Percentiles rank a stretch among this genome's conserved stretches.
phyloP scores from a whole-genome alignment of 2,113 vertebrate genomes.

The Paramormyrops kingsleyae region DNA sequence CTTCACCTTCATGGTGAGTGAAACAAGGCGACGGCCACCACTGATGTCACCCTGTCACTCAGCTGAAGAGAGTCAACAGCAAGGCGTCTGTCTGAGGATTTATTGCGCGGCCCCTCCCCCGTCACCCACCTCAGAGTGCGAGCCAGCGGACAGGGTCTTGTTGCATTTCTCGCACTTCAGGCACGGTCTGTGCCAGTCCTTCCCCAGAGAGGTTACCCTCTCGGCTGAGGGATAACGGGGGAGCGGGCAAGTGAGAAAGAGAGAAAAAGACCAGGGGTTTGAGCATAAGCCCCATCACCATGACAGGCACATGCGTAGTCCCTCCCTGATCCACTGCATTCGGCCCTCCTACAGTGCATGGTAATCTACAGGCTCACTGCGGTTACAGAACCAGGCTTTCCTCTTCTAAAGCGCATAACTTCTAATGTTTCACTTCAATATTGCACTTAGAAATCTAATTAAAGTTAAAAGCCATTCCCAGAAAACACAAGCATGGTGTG shows the following conservation, averaged over 20 bases:
- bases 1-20: not conserved
- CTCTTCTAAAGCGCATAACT: not conserved
- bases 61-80: not conserved
- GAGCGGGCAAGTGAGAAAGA: not conserved
- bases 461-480: not conserved
- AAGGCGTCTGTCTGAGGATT: not conserved
- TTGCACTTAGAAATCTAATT: not conserved
- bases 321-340: not conserved
- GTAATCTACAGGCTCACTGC: not conserved
- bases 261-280: not conserved
- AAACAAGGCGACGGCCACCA: not conserved
- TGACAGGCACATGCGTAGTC: not conserved
- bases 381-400: not conserved
- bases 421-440: not conserved
- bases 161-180: conserved; percentile 88
- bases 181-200: conserved; percentile 92
- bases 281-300: not conserved
- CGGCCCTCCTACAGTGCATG: not conserved
- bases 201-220: conserved; percentile 85
- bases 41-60: not conserved
- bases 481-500: not conserved
- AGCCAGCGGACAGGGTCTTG: conserved; percentile 80
- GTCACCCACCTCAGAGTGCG: conserved; percentile 78
- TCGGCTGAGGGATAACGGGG: conserved; percentile 64
- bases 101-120: not conserved